Conservation (phyloP, 2,888 invertebrate genomes). For the Diploptera punctata region DNA sequence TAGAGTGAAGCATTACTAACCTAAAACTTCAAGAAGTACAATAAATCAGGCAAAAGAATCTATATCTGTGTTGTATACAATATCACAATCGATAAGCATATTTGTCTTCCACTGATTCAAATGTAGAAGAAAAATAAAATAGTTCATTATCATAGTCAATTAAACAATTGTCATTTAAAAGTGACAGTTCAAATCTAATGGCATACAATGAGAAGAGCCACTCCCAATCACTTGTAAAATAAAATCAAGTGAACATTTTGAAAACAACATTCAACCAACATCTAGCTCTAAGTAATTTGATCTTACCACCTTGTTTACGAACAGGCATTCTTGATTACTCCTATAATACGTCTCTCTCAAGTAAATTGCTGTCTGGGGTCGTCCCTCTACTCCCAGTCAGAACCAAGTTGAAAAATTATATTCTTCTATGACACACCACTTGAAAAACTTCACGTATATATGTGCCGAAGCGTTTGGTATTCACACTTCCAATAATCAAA, state of each 20-base stretch:
- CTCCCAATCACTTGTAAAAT: slow-evolving; percentile 32
- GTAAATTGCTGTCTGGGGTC: slow-evolving; percentile 7
- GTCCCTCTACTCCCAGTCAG: slow-evolving; percentile 6
- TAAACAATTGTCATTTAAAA: slow-evolving; percentile 26
- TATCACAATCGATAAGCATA: too few relatives aligned
- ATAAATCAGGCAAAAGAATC: too few relatives aligned
- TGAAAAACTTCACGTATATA: slow-evolving; percentile 13
- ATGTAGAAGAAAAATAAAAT: too few relatives aligned
- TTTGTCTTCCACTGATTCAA: too few relatives aligned
- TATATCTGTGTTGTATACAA: too few relatives aligned
- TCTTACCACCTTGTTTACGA: slow-evolving; percentile 74
- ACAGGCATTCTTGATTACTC: slow-evolving; percentile 65
- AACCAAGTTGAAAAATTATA: slow-evolving; percentile 29
- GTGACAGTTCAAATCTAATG: slow-evolving; percentile 33
- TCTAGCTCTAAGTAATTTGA: slow-evolving; percentile 48
- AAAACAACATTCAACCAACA: slow-evolving; percentile 39
- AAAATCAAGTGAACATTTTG: slow-evolving; percentile 8
- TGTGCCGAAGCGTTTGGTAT: slow-evolving; percentile 1
- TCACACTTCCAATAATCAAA: slow-evolving; percentile 4
- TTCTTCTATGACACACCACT: slow-evolving; percentile 36
- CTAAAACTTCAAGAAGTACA: too few relatives aligned
- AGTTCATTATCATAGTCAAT: background rate
- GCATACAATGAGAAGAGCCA: slow-evolving; percentile 27
- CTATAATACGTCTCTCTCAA: slow-evolving; percentile 18
- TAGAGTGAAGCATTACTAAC: too few relatives aligned